These are phyloP conservation scores for Sicus ferrugineus DNA, from an alignment of 2,888 invertebrate species.

Conservation along the genomic window DNA sequence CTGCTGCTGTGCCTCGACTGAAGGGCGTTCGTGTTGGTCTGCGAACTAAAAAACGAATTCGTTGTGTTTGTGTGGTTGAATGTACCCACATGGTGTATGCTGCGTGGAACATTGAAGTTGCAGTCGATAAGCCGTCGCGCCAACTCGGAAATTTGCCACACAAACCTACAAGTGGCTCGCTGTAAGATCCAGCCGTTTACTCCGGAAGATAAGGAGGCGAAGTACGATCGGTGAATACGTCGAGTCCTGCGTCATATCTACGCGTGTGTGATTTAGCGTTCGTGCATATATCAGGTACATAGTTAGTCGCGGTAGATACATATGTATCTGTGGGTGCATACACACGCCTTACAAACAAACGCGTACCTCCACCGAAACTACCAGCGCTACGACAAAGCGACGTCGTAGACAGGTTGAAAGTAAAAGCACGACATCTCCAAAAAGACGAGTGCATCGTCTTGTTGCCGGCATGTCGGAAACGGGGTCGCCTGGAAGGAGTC, in stretches of 20 bases:
- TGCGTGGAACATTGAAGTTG: neutral
- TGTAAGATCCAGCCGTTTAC: slow-evolving; percentile 13
- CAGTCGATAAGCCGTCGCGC: slow-evolving; percentile 16
- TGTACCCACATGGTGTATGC: neutral
- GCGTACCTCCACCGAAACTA: slow-evolving; percentile 13
- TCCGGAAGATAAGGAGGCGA: neutral
- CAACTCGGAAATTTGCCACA: slow-evolving; percentile 2
- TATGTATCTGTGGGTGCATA: neutral
- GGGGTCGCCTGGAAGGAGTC: slow-evolving; percentile 61
- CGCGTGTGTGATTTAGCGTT: neutral
- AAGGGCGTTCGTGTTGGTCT: slow-evolving; percentile 50
- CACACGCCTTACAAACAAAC: slow-evolving; percentile 19
- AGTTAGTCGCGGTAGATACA: neutral
- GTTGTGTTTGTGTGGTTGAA: neutral
- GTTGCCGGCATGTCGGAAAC: slow-evolving; percentile 62
- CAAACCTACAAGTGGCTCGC: neutral
- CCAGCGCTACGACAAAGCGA: slow-evolving; percentile 9
- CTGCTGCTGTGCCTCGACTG: slow-evolving; percentile 43
- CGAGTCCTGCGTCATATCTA: slow-evolving; percentile 5
- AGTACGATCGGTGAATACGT: neutral
- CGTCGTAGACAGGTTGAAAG: neutral
- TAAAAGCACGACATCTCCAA: neutral
- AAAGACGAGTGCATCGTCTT: neutral
- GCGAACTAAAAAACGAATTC: slow-evolving; percentile 48
- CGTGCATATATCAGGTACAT: neutral